Conservation (phyloP, 2,797 vertebrate genomes). For the Pangasius djambal region DNA sequence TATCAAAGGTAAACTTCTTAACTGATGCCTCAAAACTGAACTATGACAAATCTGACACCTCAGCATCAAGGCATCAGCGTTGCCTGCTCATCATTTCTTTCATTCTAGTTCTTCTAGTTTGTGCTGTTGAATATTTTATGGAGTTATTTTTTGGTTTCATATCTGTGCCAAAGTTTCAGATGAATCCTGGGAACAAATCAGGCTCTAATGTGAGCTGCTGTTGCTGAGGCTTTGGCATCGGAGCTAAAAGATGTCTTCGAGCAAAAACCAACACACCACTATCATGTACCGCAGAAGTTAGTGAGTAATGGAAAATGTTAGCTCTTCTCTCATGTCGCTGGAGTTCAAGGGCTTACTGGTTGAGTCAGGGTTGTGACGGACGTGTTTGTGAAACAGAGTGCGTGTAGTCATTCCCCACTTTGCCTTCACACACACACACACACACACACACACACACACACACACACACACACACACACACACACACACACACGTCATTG, state of each 20-base stretch:
- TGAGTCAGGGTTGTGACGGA: slow-evolving; percentile 34
- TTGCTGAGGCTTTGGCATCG: not conserved
- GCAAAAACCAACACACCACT: slow-evolving; percentile 10
- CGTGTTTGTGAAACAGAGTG: slow-evolving; percentile 38
- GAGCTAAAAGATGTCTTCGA: slow-evolving; percentile 18
- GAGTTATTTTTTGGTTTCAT: not conserved
- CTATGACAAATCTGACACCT: not conserved
- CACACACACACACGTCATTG: slow-evolving; percentile 51
- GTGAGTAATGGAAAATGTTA: slow-evolving; percentile 45
- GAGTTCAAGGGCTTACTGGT: slow-evolving; percentile 9
- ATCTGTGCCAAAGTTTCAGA: slow-evolving; percentile 19
- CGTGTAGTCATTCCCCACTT: slow-evolving; percentile 55
- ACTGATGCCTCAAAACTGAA: not conserved
- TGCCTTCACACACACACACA: slow-evolving; percentile 43
- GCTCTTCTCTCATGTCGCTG: slow-evolving; percentile 29
- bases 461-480: slow-evolving; percentile 39
- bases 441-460: slow-evolving; percentile 37
- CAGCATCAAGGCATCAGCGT: not conserved
- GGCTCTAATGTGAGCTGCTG: not conserved
- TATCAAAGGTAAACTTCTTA: not conserved
- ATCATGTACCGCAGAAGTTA: slow-evolving; percentile 8
- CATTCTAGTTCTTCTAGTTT: slow-evolving; percentile 2
- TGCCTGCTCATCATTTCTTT: slow-evolving; percentile 11
- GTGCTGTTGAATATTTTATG: slow-evolving; percentile 25
- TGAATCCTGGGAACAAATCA: slow-evolving; percentile 6